Percentiles rank a stretch among this genome's conserved stretches.
These are phyloP conservation scores for Didymodactylos carnosus DNA, from an alignment of 2,888 invertebrate genomes.

Conservation along the genomic window DNA sequence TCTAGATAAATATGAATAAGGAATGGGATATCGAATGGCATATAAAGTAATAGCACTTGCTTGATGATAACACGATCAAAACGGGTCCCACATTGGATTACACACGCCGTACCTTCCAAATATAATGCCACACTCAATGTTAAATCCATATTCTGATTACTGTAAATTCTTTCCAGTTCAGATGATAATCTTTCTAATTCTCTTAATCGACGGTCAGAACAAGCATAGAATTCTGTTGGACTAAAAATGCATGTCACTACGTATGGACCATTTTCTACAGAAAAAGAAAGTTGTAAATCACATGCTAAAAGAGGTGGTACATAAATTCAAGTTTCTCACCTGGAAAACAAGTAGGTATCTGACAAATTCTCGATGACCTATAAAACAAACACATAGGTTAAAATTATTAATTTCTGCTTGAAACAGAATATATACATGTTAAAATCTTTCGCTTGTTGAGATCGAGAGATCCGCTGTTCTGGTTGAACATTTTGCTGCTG, in stretches of 20 bases:
- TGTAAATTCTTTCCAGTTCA: neutral
- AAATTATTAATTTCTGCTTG: too few relatives aligned
- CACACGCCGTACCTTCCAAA: neutral
- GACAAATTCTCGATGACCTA: neutral
- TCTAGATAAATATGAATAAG: neutral
- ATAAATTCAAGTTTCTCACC: too few relatives aligned
- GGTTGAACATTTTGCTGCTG: too few relatives aligned
- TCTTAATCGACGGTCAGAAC: neutral
- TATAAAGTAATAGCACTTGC: neutral
- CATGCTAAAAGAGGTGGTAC: too few relatives aligned
- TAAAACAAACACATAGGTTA: too few relatives aligned
- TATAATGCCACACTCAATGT: neutral
- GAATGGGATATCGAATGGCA: neutral
- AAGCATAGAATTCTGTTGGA: neutral
- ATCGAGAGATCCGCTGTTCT: too few relatives aligned
- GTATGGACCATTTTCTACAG: neutral
- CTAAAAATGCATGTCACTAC: neutral
- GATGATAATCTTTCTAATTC: neutral
- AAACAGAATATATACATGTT: too few relatives aligned
- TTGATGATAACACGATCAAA: neutral
- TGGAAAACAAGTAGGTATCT: neutral
- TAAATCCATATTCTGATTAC: neutral
- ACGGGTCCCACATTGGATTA: neutral
- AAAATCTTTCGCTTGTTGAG: too few relatives aligned
- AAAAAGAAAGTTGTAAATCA: neutral